Conservation (phyloP, 2,113 vertebrate genomes). For the Dasyurus viverrinus region DNA sequence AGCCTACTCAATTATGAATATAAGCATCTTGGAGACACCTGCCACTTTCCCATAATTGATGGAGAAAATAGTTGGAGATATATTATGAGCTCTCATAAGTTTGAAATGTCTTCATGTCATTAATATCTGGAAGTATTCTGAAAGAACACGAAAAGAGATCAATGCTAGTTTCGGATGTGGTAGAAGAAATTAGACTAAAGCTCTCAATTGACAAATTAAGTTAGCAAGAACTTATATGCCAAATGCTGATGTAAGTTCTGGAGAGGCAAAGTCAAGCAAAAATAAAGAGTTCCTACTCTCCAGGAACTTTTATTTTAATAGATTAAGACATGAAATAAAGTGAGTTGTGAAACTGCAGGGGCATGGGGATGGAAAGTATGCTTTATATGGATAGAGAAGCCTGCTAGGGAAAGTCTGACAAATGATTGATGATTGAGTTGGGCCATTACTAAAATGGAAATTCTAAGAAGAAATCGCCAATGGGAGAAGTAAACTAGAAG, state of each 20-base stretch:
- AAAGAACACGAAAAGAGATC: neutral
- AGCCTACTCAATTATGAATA: neutral
- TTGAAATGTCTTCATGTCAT: neutral
- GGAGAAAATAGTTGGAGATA: neutral
- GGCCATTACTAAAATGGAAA: neutral
- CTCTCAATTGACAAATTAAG: neutral
- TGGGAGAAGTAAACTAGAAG: neutral
- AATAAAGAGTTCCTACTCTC: neutral
- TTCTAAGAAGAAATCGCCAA: neutral
- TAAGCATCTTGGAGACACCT: neutral
- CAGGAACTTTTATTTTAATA: neutral
- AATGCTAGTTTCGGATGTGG: neutral
- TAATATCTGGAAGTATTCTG: neutral
- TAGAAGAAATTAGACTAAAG: neutral
- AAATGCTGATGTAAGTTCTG: neutral
- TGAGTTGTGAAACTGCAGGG: neutral
- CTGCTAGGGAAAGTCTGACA: neutral
- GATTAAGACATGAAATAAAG: neutral
- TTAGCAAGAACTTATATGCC: neutral
- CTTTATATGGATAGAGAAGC: neutral
- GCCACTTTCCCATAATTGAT: neutral
- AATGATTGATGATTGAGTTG: neutral
- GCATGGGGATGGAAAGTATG: neutral
- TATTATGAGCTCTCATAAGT: neutral
- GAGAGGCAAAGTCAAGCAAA: neutral